Percentiles rank a stretch among this genome's conserved stretches.
phyloP scores from a whole-genome alignment of 1,140 invertebrate genomes.

The Lethrus apterus region DNA sequence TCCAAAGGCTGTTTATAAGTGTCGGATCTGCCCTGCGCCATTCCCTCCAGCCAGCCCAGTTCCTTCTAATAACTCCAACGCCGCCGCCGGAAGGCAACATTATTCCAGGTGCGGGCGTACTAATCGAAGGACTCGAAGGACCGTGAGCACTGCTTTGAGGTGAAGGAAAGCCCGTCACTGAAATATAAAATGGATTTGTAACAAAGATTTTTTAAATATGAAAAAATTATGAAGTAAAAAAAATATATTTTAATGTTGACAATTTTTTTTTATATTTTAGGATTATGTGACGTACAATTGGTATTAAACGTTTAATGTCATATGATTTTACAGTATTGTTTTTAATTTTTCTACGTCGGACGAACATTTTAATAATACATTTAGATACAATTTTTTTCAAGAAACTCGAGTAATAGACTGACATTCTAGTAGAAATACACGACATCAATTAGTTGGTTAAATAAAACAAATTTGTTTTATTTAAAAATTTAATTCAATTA shows the following conservation, averaged over 20 bases:
- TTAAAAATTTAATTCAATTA: too few relatives aligned
- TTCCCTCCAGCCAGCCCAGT: constrained; percentile 50
- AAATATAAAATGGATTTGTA: constrained; percentile 4
- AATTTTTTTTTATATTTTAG: background rate
- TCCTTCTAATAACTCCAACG: constrained; percentile 36
- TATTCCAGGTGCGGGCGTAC: constrained; percentile 33
- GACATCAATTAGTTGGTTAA: too few relatives aligned
- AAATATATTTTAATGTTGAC: background rate
- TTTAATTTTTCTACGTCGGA: background rate
- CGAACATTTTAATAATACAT: too few relatives aligned
- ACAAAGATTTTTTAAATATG: too few relatives aligned
- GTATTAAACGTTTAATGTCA: background rate
- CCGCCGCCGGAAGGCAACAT: constrained; percentile 28
- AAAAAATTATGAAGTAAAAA: background rate
- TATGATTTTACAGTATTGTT: background rate
- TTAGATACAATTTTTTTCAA: too few relatives aligned
- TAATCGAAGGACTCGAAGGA: constrained; percentile 31
- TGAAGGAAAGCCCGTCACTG: constrained; percentile 30
- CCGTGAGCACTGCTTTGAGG: constrained; percentile 32
- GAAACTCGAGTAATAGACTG: too few relatives aligned
- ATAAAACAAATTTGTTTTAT: too few relatives aligned
- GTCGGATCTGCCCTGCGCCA: constrained; percentile 60
- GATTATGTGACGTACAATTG: background rate
- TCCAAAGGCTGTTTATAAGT: constrained; percentile 59
- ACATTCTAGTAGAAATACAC: too few relatives aligned